Percentiles rank a stretch among this genome's conserved stretches.
phyloP scores from a whole-genome alignment of 2,113 vertebrate species.

The Corythoichthys intestinalis region DNA sequence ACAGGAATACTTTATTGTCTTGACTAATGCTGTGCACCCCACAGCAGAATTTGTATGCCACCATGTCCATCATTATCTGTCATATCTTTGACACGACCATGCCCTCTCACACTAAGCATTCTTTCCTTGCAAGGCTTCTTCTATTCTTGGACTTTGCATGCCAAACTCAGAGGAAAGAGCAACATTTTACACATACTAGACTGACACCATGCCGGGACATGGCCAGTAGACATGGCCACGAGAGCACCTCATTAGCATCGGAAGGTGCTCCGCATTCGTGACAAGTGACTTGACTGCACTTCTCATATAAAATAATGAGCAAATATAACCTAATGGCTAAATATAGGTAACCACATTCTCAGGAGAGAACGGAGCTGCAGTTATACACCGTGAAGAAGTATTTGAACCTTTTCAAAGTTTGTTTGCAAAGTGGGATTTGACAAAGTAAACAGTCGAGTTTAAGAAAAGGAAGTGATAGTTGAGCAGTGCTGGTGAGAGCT shows the following conservation, averaged over 20 bases:
- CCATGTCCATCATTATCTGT: conserved; percentile 32
- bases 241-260: conserved; percentile 69
- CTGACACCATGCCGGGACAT: conserved; percentile 45
- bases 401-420: conserved; percentile 46
- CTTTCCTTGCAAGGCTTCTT: conserved; percentile 25
- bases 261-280: conserved; percentile 52
- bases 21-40: not conserved
- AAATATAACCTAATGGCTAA: conserved; percentile 62
- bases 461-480: conserved; percentile 57
- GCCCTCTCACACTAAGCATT: conserved; percentile 17
- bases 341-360: conserved; percentile 52
- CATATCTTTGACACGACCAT: conserved; percentile 25
- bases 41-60: conserved; percentile 15
- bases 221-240: conserved; percentile 51
- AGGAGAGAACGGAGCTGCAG: conserved; percentile 30
- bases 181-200: conserved; percentile 36
- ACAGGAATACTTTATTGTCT: not conserved
- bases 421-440: conserved; percentile 38
- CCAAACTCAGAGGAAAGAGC: conserved; percentile 23
- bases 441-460: conserved; percentile 64
- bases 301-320: conserved; percentile 62
- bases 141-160: conserved; percentile 48
- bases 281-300: conserved; percentile 53
- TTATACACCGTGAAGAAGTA: conserved; percentile 12
- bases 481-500: conserved; percentile 66